Conservation (phyloP, 2,797 vertebrate species). For the Furcifer pardalis region DNA sequence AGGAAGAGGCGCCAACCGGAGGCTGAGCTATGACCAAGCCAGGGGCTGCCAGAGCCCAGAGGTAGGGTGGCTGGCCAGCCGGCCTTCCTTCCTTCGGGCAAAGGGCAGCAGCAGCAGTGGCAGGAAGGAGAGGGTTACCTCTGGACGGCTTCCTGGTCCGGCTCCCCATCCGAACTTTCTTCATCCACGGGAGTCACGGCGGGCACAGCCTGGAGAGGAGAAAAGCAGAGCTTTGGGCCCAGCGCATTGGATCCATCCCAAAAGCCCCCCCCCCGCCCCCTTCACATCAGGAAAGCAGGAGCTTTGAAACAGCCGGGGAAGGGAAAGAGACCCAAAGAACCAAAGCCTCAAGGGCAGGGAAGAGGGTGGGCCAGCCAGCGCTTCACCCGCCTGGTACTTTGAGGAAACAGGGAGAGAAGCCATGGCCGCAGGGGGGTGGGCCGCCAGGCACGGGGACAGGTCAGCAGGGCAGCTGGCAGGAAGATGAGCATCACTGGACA, state of each 20-base stretch:
- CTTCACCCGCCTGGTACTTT: too few species aligned
- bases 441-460: too few species aligned
- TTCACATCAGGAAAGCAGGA: too few species aligned
- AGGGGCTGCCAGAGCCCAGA: too few species aligned
- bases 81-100: too few species aligned
- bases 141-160: conserved; percentile 97
- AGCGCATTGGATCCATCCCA: not conserved
- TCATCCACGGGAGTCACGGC: conserved; percentile 98
- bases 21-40: conserved; percentile 7
- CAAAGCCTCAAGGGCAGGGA: not conserved
- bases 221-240: conserved; percentile 32
- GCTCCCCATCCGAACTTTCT: conserved; percentile 96
- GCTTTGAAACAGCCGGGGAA: not conserved
- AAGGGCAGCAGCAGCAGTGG: conserved; percentile 41
- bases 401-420: too few species aligned
- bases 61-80: too few species aligned
- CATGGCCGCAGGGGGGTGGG: too few species aligned
- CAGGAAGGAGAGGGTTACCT: conserved; percentile 82
- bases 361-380: too few species aligned
- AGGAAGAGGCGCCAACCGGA: not conserved
- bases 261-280: not conserved
- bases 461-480: not conserved
- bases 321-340: not conserved
- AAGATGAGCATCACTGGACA: not conserved
- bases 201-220: conserved; percentile 84